A percentile compares a stretch with the other conserved stretches of the same genome.
phyloP scores from a whole-genome alignment of 1,140 invertebrate genomes.

The Drosophila lacertosa region DNA sequence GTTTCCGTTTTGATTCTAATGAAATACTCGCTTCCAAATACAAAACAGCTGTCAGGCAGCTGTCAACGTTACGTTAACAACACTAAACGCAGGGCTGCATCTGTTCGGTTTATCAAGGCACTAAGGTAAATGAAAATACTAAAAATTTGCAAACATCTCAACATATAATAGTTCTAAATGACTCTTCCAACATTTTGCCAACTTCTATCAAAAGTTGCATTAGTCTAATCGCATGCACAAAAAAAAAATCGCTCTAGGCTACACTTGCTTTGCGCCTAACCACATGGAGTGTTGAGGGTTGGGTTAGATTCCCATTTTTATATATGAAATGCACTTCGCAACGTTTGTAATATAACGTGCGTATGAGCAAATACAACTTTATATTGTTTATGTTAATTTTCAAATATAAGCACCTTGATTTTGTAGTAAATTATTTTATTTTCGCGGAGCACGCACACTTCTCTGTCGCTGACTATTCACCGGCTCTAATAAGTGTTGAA shows the following conservation, averaged over 20 bases:
- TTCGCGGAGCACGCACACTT: constrained; percentile 35
- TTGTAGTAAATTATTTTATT: constrained; percentile 18
- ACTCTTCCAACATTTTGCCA: neutral
- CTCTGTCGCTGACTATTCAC: constrained; percentile 26
- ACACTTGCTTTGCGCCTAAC: neutral
- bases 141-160: neutral
- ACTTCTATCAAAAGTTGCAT: neutral
- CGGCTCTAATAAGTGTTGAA: constrained; percentile 19
- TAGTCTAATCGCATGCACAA: too few species aligned
- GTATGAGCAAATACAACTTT: neutral
- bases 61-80: constrained; percentile 21
- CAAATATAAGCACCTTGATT: constrained; percentile 24
- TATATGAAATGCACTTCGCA: neutral
- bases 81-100: constrained; percentile 36
- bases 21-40: constrained; percentile 51
- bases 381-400: neutral
- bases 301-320: constrained; percentile 2
- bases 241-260: too few species aligned
- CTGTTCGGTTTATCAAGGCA: neutral
- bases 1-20: constrained; percentile 30
- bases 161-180: too few species aligned
- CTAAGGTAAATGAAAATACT: neutral
- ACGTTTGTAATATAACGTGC: neutral
- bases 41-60: constrained; percentile 58
- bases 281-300: constrained; percentile 29